Base-by-base conservation (phyloP, 2,888 invertebrate genomes). In the Cheilosia vulpina region DNA sequence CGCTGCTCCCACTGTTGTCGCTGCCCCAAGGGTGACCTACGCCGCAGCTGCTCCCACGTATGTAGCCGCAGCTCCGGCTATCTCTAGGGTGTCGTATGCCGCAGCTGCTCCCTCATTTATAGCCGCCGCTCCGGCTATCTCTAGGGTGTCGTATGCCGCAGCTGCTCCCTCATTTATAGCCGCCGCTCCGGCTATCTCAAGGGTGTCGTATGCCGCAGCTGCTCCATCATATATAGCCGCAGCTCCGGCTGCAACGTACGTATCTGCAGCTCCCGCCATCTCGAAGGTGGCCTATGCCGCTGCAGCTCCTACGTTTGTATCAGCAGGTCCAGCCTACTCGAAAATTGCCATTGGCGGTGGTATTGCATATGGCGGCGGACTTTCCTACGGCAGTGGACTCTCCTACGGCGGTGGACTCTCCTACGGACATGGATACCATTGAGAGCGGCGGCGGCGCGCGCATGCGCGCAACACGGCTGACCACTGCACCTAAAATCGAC, bases 211-310 rank as follows among this genome's bases (percentile, higher is more conserved):
- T 41, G 63, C 83, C 9, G 83, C 75, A 50, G 78, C 27, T 27
- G 27, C 27, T 27, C 27, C 27, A 6, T 27, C 27, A 6, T 27
- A 27, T 27, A 27, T 27, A 27, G 27, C 27, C 6, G 27, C 87
- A 45, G 82, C 82, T 38, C 75, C 73, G 65, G 65, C 68, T 27
- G 77, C 91, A 21, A 89, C 89, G 0, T 88, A 89, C 62, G 90
- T 90, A 38, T 89, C 89, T 79, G 89, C 88, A 57, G 89, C 80
- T 17, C 80, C 81, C 2, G 87, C 90, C 43, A 88, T 89, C 13
- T 88, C 90, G 58, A 91, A 90, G 84, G 65, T 91, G 15, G 89
- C 90, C 1, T 38, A 38, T 38, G 79, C 87, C 38, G 82, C 82
- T 38, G 72, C 73, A 68, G 68, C 68, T 27, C 75, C 91, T 21